Evolutionary conservation across 2,797 vertebrate genomes (phyloP).

Genomic region (Cuculus canorus): DNA sequence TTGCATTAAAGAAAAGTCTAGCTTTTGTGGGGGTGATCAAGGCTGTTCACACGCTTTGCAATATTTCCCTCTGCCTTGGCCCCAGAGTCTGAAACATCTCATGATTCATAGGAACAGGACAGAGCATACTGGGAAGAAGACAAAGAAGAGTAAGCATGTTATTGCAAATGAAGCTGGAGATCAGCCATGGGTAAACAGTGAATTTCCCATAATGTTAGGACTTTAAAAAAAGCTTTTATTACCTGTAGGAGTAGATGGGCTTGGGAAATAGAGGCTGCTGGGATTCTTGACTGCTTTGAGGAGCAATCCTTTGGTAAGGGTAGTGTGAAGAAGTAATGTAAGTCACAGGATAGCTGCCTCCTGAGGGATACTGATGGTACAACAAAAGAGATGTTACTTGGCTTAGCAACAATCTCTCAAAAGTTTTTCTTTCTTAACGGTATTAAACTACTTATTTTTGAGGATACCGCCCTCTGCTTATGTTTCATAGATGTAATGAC

Average conservation of each 20-base stretch:
- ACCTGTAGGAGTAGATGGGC: constrained; percentile 99
- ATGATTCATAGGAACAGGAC: neutral
- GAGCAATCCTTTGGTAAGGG: constrained; percentile 83
- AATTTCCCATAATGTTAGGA: constrained; percentile 16
- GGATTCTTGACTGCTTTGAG: constrained; percentile 78
- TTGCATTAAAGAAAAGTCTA: neutral
- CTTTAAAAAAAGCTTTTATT: neutral
- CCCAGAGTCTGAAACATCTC: neutral
- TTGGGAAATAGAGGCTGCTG: constrained; percentile 89
- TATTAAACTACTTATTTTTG: neutral
- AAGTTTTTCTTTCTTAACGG: neutral
- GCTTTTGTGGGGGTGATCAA: neutral
- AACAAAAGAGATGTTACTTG: neutral
- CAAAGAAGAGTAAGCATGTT: neutral
- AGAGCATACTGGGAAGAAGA: neutral
- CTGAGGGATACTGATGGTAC: constrained; percentile 78
- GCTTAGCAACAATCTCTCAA: neutral
- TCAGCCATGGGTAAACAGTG: neutral
- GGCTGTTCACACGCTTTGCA: neutral
- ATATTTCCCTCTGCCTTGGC: neutral
- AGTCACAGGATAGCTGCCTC: constrained; percentile 77
- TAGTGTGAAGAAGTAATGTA: constrained; percentile 82
- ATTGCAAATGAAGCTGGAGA: neutral
- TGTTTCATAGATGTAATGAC: neutral
- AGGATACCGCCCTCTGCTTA: neutral